These are phyloP conservation scores for Thymelicus lineola DNA, from an alignment of 2,888 invertebrate genomes.

Conservation along the genomic window DNA sequence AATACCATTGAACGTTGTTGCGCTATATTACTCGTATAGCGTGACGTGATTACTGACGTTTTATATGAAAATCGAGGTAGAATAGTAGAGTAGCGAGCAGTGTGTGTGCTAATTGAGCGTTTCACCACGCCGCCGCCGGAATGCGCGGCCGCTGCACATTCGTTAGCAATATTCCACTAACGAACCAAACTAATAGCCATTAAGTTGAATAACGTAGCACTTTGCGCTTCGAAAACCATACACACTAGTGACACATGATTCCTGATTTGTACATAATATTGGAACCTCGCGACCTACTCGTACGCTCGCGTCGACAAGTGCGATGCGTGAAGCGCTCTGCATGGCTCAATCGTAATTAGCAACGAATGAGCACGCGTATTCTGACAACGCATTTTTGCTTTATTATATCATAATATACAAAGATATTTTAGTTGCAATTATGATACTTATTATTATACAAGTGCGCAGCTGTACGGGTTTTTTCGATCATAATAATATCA, in stretches of 20 bases:
- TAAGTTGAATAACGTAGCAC: slow-evolving; percentile 82
- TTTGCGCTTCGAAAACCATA: slow-evolving; percentile 69
- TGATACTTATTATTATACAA: too few relatives aligned
- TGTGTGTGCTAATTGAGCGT: slow-evolving; percentile 76
- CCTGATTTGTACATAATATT: slow-evolving; percentile 49
- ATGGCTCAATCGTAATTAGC: slow-evolving; percentile 25
- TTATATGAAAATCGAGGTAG: slow-evolving; percentile 60
- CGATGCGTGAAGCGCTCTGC: slow-evolving; percentile 16
- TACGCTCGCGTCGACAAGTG: slow-evolving; percentile 19
- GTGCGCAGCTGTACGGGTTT: too few relatives aligned
- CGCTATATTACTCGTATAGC: slow-evolving; percentile 47
- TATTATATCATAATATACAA: neutral
- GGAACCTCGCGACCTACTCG: slow-evolving; percentile 17
- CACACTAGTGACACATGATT: slow-evolving; percentile 64
- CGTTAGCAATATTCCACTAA: slow-evolving; percentile 84
- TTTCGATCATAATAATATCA: too few relatives aligned
- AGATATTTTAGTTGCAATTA: neutral
- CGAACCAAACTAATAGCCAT: slow-evolving; percentile 84
- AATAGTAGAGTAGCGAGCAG: slow-evolving; percentile 58
- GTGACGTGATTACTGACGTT: slow-evolving; percentile 57
- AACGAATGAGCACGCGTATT: slow-evolving; percentile 14
- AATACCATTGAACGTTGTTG: slow-evolving; percentile 38
- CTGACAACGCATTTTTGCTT: slow-evolving; percentile 1
- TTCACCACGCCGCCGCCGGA: slow-evolving; percentile 65
- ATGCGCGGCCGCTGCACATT: slow-evolving; percentile 74